Evolutionary conservation across 2,888 invertebrate genomes (phyloP), one percentile per base, ranked within the genome.

Genomic region (Iselma pallidipennis): DNA sequence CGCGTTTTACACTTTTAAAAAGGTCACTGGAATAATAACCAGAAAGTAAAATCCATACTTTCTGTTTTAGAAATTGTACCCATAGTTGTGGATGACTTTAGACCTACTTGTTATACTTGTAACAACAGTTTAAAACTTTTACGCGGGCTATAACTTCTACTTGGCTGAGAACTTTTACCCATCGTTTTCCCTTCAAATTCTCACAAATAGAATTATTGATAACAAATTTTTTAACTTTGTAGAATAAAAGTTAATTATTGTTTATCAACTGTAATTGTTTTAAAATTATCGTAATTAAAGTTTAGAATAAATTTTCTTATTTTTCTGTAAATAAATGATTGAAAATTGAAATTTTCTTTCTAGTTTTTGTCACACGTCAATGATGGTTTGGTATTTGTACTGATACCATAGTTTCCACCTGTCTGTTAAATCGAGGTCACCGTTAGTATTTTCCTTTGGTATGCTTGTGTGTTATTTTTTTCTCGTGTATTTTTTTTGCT

Each of bases 91-190:
- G 72, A 72, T 21, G 74, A 74, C 76, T 76, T 59, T 74, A 74
- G 73, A 71, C 74, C 77, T 75, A 77, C 76, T 76, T 78, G 76
- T 75, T 74, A 77, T 76, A 77, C 78, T 77, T 78, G 73, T 74
- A 73, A 75, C 72, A 77, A 75, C 77, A 77, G 76, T 77, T 78
- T 75, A 75, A 76, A 77, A 77, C 71, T 77, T 77, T 72, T 72
- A 71, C 75, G 69, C 68, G 65, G 59, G 66, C 66, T 70, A 66
- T 71, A 73, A 70, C 71, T 72, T 72, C 68, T 62, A 70, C 72
- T 68, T 66, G 52, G 58, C 65, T 19, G 19, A 58, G 57, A 67
- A 69, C 61, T 73, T 72, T 69, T 65, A 68, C 66, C 37, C 14
- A 37, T 37, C 42, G 42, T 21, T 21, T 21, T 42, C 42, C 19